Evolutionary conservation across 2,888 invertebrate species (phyloP), one percentile per base, ranked within the genome.

Genomic region (Megaustenia siamemsis): DNA sequence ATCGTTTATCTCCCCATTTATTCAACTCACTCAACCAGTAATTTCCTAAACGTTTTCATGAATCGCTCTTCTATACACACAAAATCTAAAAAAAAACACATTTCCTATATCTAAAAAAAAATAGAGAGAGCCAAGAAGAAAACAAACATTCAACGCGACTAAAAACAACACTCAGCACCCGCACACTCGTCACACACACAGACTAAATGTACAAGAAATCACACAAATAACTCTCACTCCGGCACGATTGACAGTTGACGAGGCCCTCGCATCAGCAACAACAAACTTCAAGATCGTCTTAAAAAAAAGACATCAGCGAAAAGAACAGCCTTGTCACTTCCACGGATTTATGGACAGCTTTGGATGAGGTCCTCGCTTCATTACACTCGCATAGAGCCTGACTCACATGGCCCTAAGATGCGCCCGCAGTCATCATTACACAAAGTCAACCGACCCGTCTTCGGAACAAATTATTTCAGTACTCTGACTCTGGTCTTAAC

Each of bases 381-480:
- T 78, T 78, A 78, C 43, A 28, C 78, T 10, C 18, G 6, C 43
- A 66, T 66, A 66, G 45, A 78, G 66, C 32, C 40, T 43, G 78
- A 40, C 78, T 40, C 38, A 21, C 28, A 43, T n/a, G 6, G 43
- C 63, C 45, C 32, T 60, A 40, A 78, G 60, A 43, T 43, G 66
- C 8, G 66, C 78, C 78, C 63, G 66, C 43, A 78, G 78, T 45
- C 18, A 18, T 66, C 63, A 40, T 78, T 60, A 63, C 40, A 66
- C 43, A 66, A 66, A 78, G 78, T 78, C 78, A 66, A 28, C 18
- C 32, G 66, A 43, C 45, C 5, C 28, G 43, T 66, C 78, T 66
- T 45, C 8, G 43, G 45, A 40, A 78, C 63, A 78, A 78, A 78
- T 78, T 78, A 78, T 78, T 78, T 78, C 78, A 43, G 45, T 45